These are phyloP conservation scores for Drosophila anomalata DNA, from an alignment of 2,888 invertebrate species.

Conservation along the genomic window DNA sequence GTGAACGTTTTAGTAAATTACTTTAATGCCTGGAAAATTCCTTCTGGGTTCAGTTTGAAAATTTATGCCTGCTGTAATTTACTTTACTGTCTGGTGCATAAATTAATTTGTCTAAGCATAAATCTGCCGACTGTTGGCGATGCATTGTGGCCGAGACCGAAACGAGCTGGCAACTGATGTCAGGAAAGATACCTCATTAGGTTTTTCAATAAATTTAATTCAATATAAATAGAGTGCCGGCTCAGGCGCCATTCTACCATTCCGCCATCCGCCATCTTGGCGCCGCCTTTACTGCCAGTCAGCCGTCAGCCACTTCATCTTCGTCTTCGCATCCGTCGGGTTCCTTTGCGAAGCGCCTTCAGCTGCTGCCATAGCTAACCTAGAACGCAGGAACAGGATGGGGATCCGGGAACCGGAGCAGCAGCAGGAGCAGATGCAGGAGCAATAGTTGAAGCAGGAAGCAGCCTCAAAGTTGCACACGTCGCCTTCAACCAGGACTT, in stretches of 20 bases:
- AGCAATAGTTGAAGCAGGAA: conserved; percentile 24
- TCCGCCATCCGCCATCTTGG: not conserved
- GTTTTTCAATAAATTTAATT: conserved; percentile 77
- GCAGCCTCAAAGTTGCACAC: conserved; percentile 64
- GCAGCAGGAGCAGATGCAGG: conserved; percentile 9
- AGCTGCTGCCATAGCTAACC: conserved; percentile 19
- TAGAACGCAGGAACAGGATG: conserved; percentile 1
- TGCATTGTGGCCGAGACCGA: conserved; percentile 36
- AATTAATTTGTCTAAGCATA: conserved; percentile 71
- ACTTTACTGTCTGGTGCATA: conserved; percentile 67
- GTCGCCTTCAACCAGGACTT: conserved; percentile 61
- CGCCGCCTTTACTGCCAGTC: conserved; percentile 43
- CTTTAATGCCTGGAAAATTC: conserved; percentile 54
- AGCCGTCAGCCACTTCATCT: conserved; percentile 66
- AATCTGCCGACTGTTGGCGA: conserved; percentile 58
- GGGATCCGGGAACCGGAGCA: conserved; percentile 7
- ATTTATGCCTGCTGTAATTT: conserved; percentile 69
- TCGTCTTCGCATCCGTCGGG: conserved; percentile 49
- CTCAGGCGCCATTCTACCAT: conserved; percentile 12
- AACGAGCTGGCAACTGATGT: conserved; percentile 51
- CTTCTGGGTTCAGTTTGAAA: conserved; percentile 31
- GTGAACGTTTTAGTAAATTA: conserved; percentile 63
- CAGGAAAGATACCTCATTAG: conserved; percentile 65
- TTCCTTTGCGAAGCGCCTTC: conserved; percentile 51
- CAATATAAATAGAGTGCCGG: conserved; percentile 67